Evolutionary conservation across 1,140 invertebrate species (phyloP), one percentile per base, ranked within the genome.

Genomic region (Atta texana): DNA sequence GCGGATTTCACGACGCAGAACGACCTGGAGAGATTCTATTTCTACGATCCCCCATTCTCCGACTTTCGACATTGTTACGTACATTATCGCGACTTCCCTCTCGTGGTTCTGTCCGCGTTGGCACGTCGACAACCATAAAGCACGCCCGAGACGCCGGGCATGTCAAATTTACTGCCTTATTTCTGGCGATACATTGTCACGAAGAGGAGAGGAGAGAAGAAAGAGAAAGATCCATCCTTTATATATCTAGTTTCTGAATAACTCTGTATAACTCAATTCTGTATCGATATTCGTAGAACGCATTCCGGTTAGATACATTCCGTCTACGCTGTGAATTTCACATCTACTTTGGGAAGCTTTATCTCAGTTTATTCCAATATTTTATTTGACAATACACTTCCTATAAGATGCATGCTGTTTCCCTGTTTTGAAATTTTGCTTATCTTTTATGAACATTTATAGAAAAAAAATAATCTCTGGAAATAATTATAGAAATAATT

Each of bases 41-140:
- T 71, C 89, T 85, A 51, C n/a, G 61, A 51, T 44, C 39, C 24
- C 53, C 44, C 69, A 28, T 28, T 72, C 12, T 53, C 21, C 59
- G n/a, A 80, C 85, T 75, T 87, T 84, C 74, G 55, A 87, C 88
- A 63, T 90, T 89, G 85, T 90, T 89, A 87, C 88, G 77, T 64
- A 86, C 55, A 63, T 84, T 84, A 89, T 49, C n/a, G 57, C 39
- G 49, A 69, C 86, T 87, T 89, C 39, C 51, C 53, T 34, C 34
- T 76, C 72, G 57, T 39, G 24, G 18, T 57, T 18, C 57, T 49
- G 51, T 78, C 61, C 31, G 66, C 66, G 55, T 44, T 51, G 55
- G 69, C 55, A 51, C 68, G 80, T 51, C 68, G 80, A 21, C 80
- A 18, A 74, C 69, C 18, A 84, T 84, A 84, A 84, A 84, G 80